Conservation (phyloP, 2,797 vertebrate species). For the Philypnodon macrostomus region DNA sequence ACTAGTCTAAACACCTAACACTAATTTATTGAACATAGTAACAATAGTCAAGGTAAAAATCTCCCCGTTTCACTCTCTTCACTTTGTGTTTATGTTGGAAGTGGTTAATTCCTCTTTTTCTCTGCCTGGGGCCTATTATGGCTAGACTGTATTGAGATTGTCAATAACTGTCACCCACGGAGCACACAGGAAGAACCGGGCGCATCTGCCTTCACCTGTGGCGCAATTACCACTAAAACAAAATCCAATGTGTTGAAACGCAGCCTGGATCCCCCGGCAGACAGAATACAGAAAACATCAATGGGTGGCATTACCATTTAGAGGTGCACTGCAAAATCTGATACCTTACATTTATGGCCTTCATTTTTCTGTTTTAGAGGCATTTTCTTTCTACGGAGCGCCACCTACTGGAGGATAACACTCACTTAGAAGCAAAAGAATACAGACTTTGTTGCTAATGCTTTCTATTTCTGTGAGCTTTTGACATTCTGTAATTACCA, state of each 20-base stretch:
- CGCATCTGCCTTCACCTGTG: conserved; percentile 58
- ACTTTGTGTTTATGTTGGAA: conserved; percentile 70
- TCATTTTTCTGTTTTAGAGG: too few species aligned
- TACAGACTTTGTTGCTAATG: too few species aligned
- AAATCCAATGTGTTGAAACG: conserved; percentile 66
- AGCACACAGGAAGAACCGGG: conserved; percentile 42
- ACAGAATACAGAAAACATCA: conserved; percentile 44
- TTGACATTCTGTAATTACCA: too few species aligned
- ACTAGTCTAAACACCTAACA: conserved; percentile 62
- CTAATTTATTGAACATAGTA: conserved; percentile 79
- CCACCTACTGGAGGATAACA: too few species aligned
- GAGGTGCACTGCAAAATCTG: too few species aligned
- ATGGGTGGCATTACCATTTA: conserved; percentile 48
- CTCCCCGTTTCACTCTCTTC: conserved; percentile 45
- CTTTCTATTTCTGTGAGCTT: too few species aligned
- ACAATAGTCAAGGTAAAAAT: conserved; percentile 73
- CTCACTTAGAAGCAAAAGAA: too few species aligned
- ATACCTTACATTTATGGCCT: too few species aligned
- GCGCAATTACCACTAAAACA: conserved; percentile 67
- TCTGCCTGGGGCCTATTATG: conserved; percentile 72
- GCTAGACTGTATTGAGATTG: conserved; percentile 66
- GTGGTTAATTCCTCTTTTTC: conserved; percentile 61
- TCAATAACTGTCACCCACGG: conserved; percentile 76
- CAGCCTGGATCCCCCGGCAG: conserved; percentile 52
- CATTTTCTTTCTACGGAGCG: too few species aligned